Base-by-base conservation (phyloP, 1,140 invertebrate genomes). In the Drosophila watanabei region DNA sequence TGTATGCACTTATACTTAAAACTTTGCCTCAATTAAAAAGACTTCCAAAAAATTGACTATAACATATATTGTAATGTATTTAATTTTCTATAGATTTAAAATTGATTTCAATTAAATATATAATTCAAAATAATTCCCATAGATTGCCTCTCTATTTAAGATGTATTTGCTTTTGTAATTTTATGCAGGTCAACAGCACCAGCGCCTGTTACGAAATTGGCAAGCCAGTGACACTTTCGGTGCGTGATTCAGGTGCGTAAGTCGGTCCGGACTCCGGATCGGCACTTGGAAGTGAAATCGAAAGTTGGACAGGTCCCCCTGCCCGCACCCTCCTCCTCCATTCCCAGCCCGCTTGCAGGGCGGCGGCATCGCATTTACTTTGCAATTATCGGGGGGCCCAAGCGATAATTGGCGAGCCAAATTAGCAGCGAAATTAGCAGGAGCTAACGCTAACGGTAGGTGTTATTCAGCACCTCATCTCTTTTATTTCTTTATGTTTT, bases 221-320 rank as follows among this genome's bases (percentile, higher is more conserved):
- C 64, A 64, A 46, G 41, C 20, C 20, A 7, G 41, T 33, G 68
- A 69, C 48, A 56, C 24, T 46, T 56, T 56, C 32, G 10, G 63
- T 69, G 64, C 62, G 72, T 69, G 73, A 32, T 35, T 45, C 32
- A 69, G 63, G 35, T 73, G 68, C 69, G 68, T 72, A 77, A 61
- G 49, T 48, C 20, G 52, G 5, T 24, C 2, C 37, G 43, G 35
- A 32, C 24, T 24, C 2, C 37, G 43, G 35, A 32, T 32, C 20
- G 62, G 20, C 57, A 32, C 64, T 64, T 48, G 58, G 64, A 71
- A 78, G 82, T 84, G 82, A 85, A 84, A 84, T 84, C 82, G 82
- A 85, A 85, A 85, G 82, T 85, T 68, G 65, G 52, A 43, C 46
- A 32, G 16, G 24, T 24, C 24, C 24, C 48, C 24, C n/a, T 13